These are phyloP conservation scores for Augochlora pura DNA, from an alignment of 1,140 invertebrate genomes.

Conservation along the genomic window DNA sequence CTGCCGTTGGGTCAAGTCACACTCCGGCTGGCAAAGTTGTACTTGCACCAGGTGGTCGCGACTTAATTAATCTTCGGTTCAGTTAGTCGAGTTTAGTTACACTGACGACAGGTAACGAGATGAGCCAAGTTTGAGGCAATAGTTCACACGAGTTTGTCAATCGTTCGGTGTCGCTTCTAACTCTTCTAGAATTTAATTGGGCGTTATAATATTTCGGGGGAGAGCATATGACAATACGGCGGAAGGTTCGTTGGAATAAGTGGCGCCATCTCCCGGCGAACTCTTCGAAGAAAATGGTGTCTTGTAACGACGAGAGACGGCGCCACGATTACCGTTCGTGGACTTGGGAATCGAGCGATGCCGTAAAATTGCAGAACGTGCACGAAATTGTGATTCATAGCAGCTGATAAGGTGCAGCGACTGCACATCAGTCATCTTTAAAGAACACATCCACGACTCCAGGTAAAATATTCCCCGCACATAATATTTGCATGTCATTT, in stretches of 20 bases:
- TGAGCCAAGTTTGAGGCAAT: too few relatives aligned
- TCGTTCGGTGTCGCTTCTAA: too few relatives aligned
- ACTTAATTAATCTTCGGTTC: not conserved
- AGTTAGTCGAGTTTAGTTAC: too few relatives aligned
- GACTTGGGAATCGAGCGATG: not conserved
- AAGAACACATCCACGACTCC: not conserved
- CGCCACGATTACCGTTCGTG: not conserved
- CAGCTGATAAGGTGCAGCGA: not conserved
- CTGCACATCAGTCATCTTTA: not conserved
- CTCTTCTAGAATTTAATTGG: too few relatives aligned
- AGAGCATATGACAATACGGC: too few relatives aligned
- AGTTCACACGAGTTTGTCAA: too few relatives aligned
- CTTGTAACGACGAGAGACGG: not conserved
- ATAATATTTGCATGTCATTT: not conserved
- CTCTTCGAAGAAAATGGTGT: not conserved
- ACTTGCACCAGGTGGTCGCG: not conserved
- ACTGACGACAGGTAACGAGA: too few relatives aligned
- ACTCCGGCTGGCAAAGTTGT: not conserved
- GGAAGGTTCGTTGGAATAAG: not conserved
- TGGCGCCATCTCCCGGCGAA: slow-evolving; percentile 17
- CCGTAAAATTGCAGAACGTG: not conserved
- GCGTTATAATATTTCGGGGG: too few relatives aligned
- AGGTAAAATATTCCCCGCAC: not conserved
- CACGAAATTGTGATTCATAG: not conserved
- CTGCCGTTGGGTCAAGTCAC: too few relatives aligned